Conservation (phyloP, 1,140 invertebrate genomes). For the Dendrolimus punctatus region DNA sequence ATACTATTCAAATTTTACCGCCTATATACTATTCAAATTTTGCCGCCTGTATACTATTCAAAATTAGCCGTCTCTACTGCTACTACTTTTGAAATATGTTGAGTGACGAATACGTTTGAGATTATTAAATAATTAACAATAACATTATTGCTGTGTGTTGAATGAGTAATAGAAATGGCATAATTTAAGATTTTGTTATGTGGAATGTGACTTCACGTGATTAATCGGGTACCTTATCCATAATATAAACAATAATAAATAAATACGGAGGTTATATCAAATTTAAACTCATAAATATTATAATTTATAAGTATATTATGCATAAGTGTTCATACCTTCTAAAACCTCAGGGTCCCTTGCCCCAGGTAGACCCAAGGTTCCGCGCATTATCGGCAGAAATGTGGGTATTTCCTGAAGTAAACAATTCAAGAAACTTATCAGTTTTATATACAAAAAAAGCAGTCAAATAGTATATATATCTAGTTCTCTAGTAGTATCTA, state of each 20-base stretch:
- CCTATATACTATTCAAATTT: no score
- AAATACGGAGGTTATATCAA: not conserved
- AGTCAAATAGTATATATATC: not conserved
- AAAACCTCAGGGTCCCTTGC: conserved; percentile 90
- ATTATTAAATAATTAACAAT: not conserved
- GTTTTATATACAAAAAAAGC: not conserved
- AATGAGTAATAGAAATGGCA: conserved; percentile 46
- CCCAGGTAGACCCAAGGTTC: conserved; percentile 88
- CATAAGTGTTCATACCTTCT: conserved; percentile 80
- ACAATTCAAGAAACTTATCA: conserved; percentile 3
- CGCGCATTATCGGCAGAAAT: conserved; percentile 93
- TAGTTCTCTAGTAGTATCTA: no score
- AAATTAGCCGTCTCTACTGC: no score
- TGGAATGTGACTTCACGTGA: no score
- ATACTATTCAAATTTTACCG: no score
- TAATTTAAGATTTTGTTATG: no score
- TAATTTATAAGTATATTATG: no score
- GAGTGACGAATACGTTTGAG: no score
- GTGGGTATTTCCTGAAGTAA: conserved; percentile 84
- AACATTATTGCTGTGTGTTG: conserved; percentile 9
- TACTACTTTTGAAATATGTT: no score
- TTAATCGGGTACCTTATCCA: no score
- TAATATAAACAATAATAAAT: no score
- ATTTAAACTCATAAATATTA: not conserved
- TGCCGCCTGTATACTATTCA: no score